A percentile compares a stretch with the other conserved stretches of the same genome.
Evolutionary conservation across 2,113 vertebrate genomes (phyloP).

Genomic region (Verasper variegatus): DNA sequence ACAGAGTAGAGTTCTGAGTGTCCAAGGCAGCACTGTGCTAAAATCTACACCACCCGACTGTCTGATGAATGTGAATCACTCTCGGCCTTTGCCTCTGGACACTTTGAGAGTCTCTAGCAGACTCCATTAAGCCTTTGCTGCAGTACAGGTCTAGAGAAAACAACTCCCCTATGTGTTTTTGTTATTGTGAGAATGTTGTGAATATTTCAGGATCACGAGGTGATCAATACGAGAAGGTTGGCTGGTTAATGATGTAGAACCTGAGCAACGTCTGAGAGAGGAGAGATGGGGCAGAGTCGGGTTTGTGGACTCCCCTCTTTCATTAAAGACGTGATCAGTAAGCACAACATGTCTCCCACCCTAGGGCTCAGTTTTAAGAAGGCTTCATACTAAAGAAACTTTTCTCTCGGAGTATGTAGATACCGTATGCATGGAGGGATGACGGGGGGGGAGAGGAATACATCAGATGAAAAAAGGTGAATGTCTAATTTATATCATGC

Average conservation of each 20-base stretch:
- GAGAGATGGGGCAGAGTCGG: conserved; percentile 48
- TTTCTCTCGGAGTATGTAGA: conserved; percentile 43
- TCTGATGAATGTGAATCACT: conserved; percentile 64
- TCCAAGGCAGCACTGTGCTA: conserved; percentile 10
- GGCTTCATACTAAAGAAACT: conserved; percentile 61
- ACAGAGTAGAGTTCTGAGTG: conserved; percentile 10
- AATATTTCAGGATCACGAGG: conserved; percentile 75
- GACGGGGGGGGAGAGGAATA: not conserved
- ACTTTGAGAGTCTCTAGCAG: conserved; percentile 28
- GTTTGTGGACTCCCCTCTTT: conserved; percentile 66
- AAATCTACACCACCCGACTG: conserved; percentile 22
- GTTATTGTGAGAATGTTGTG: conserved; percentile 63
- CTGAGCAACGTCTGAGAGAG: conserved; percentile 51
- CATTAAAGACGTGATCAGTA: conserved; percentile 78
- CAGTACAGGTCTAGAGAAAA: conserved; percentile 39
- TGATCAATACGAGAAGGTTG: conserved; percentile 77
- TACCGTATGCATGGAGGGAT: conserved; percentile 26
- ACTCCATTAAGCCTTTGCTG: conserved; percentile 45
- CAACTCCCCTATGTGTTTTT: conserved; percentile 56
- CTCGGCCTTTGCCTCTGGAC: conserved; percentile 39
- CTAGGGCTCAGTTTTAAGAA: conserved; percentile 63
- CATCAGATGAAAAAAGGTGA: conserved; percentile 10
- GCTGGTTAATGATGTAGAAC: conserved; percentile 78
- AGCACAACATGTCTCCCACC: conserved; percentile 67
- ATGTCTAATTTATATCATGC: conserved; percentile 12